These are phyloP conservation scores for Eulemur rubriventer DNA, from an alignment of 2,797 vertebrate species.

Conservation along the genomic window DNA sequence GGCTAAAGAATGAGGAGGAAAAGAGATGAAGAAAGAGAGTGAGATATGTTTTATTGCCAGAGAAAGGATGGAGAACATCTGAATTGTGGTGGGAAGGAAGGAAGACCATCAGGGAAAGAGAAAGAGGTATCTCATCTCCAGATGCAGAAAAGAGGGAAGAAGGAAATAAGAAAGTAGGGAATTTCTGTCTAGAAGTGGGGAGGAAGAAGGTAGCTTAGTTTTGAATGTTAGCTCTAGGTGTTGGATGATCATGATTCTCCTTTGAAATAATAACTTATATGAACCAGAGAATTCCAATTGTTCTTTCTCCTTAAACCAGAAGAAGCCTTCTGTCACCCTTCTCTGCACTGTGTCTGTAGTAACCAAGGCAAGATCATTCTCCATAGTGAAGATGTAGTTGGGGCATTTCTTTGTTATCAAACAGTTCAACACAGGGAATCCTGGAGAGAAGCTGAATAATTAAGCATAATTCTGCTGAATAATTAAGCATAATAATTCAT, in stretches of 20 bases:
- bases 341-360: background rate
- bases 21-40: background rate
- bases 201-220: background rate
- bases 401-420: background rate
- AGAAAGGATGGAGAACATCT: background rate
- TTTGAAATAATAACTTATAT: background rate
- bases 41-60: background rate
- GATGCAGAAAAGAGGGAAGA: background rate
- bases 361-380: background rate
- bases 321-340: background rate
- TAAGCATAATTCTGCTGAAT: background rate
- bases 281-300: background rate
- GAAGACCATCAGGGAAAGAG: background rate
- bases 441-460: background rate
- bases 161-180: background rate
- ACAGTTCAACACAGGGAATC: background rate
- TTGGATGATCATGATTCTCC: background rate
- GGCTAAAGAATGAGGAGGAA: background rate
- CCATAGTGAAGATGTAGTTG: background rate
- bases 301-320: background rate
- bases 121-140: too few species aligned
- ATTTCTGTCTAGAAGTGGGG: background rate
- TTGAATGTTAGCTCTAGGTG: background rate
- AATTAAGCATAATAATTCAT: background rate
- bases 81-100: background rate